A percentile compares a stretch with the other conserved stretches of the same genome.
Evolutionary conservation across 64 coral and sea anemone species (phyloP).

Genomic region (Catalaphyllia jardinei): DNA sequence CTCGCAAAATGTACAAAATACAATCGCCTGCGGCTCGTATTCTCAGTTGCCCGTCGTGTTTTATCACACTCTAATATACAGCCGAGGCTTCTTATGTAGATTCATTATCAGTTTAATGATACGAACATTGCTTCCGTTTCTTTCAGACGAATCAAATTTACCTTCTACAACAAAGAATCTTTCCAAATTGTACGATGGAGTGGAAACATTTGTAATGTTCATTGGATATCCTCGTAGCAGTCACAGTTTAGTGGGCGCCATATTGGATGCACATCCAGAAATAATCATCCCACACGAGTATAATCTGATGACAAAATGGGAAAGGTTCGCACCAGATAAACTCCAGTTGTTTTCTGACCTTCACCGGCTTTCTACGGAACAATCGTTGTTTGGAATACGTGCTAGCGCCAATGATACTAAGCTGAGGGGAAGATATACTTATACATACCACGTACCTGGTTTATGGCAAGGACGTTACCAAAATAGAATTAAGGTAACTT

Average conservation of each 20-base stretch:
- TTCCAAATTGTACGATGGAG: constrained; percentile 1
- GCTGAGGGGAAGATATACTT: background rate
- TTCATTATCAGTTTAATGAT: too few relatives aligned
- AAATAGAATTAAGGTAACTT: background rate
- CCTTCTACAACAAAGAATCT: background rate
- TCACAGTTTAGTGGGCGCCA: constrained; percentile 30
- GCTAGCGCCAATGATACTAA: background rate
- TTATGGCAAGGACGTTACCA: background rate
- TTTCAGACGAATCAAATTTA: background rate
- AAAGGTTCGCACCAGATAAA: background rate
- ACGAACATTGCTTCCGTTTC: background rate
- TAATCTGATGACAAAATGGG: background rate
- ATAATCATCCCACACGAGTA: constrained; percentile 29
- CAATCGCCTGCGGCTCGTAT: too few relatives aligned
- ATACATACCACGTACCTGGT: background rate
- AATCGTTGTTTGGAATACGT: constrained; percentile 13
- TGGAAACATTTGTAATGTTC: constrained; percentile 37
- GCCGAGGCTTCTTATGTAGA: too few relatives aligned
- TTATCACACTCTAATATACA: too few relatives aligned
- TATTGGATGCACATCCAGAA: constrained; percentile 35
- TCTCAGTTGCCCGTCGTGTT: too few relatives aligned
- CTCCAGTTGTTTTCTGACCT: background rate
- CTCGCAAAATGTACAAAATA: too few relatives aligned
- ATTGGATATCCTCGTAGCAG: constrained; percentile 39
- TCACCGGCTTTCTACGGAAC: background rate